Percentiles rank a stretch among this genome's conserved stretches.
phyloP scores from a whole-genome alignment of 2,888 invertebrate species.

The Mimumesa dahlbomi region DNA sequence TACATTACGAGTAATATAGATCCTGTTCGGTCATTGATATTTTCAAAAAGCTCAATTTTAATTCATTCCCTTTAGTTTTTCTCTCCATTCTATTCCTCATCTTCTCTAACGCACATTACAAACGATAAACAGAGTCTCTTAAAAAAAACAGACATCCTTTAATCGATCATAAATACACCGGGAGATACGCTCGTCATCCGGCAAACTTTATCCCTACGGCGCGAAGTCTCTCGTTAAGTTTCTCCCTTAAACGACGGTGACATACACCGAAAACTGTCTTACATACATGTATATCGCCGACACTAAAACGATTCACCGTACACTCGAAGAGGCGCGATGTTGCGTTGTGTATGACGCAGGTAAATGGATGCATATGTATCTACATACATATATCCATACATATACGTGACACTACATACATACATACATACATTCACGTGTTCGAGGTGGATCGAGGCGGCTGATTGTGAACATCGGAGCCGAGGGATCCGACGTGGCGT shows the following conservation, averaged over 20 bases:
- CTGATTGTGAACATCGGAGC: neutral
- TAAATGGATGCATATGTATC: conserved; percentile 6
- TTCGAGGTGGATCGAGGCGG: neutral
- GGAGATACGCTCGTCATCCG: neutral
- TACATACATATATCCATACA: too few species aligned
- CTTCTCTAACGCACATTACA: too few species aligned
- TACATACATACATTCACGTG: too few species aligned
- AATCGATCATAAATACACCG: conserved; percentile 23
- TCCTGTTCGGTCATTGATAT: too few species aligned
- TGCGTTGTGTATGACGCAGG: conserved; percentile 1
- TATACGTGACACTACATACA: too few species aligned
- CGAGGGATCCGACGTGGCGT: conserved; percentile 15
- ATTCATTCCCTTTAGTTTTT: too few species aligned
- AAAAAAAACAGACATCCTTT: too few species aligned
- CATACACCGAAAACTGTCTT: conserved; percentile 2
- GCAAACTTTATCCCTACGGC: neutral
- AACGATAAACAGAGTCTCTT: too few species aligned
- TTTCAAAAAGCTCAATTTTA: too few species aligned
- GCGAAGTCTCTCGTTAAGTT: conserved; percentile 28
- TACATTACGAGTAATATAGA: too few species aligned
- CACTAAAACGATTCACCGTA: conserved; percentile 5
- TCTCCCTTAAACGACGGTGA: conserved; percentile 2
- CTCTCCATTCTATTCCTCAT: too few species aligned
- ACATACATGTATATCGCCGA: neutral
- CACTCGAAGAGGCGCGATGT: neutral